Percentiles rank a stretch among this genome's conserved stretches.
phyloP scores from a whole-genome alignment of 2,888 invertebrate species.

The Caenorhabditis macrosperma region DNA sequence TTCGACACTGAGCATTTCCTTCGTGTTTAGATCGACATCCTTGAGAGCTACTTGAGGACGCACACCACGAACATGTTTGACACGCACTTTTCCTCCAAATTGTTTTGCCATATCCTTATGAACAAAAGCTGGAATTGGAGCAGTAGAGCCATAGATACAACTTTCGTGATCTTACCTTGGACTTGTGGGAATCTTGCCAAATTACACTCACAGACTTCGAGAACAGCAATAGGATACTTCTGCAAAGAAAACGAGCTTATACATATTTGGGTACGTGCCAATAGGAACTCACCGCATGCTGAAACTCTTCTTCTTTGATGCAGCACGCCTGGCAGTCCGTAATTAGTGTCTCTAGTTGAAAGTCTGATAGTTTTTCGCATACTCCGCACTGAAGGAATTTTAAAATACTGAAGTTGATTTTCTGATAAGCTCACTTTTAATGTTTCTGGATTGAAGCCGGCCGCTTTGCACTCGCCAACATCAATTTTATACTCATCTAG shows the following conservation, averaged over 20 bases:
- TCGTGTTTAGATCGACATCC: slow-evolving; percentile 83
- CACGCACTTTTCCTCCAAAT: slow-evolving; percentile 87
- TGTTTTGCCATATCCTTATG: slow-evolving; percentile 92
- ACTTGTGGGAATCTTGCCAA: slow-evolving; percentile 86
- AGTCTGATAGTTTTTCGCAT: slow-evolving; percentile 70
- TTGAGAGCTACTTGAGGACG: slow-evolving; percentile 94
- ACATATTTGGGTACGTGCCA: neutral
- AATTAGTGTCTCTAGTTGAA: slow-evolving; percentile 72
- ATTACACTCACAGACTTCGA: slow-evolving; percentile 98
- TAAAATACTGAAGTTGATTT: no score
- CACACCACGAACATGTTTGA: slow-evolving; percentile 91
- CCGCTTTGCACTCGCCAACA: slow-evolving; percentile 71
- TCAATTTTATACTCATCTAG: slow-evolving; percentile 63
- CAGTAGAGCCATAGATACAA: neutral
- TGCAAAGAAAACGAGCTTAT: slow-evolving; percentile 73
- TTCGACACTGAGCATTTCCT: slow-evolving; percentile 89
- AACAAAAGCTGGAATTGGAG: slow-evolving; percentile 87
- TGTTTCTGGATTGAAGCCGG: slow-evolving; percentile 71
- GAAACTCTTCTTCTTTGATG: slow-evolving; percentile 71
- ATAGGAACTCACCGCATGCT: slow-evolving; percentile 69
- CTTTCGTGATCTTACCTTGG: slow-evolving; percentile 51
- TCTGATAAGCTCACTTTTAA: slow-evolving; percentile 66
- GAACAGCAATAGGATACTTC: slow-evolving; percentile 91
- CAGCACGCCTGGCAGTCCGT: slow-evolving; percentile 77
- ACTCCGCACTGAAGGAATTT: slow-evolving; percentile 66